Evolutionary conservation across 2,888 invertebrate genomes (phyloP), one percentile per base, ranked within the genome.

Genomic region (Theretra japonica): DNA sequence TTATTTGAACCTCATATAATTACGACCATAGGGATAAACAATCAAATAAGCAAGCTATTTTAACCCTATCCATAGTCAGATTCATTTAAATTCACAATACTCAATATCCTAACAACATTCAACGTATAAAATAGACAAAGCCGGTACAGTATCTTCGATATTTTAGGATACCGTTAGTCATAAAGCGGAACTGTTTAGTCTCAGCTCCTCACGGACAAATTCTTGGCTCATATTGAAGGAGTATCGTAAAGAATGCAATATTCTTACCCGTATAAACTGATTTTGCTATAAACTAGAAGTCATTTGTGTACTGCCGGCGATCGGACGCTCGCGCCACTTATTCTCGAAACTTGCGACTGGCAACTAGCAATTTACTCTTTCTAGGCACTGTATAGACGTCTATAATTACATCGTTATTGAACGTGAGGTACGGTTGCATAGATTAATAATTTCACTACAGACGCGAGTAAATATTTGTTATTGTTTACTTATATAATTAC

Each of bases 121-220:
- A 1, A 25, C 23, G 2, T 53, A 17, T 15, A 17, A 58, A 11
- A 15, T 23, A 58, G 25, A 15, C 15, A 23, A 58, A 25, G 17
- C 5, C 4, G 5, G 8, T 23, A 58, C 17, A 25, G 4, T 5
- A 28, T 23, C 33, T 33, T n/a, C 21, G 41, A 21, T n/a, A 41
- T 62, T 41, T 33, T 21, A 33, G 33, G 23, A 33, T 84, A 87
- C 84, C 82, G 83, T 77, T 77, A 75, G 80, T 88, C 89, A 83
- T 90, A 89, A 90, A 90, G 83, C 79, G 80, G 78, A 80, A 81
- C 76, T 80, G 85, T 86, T 83, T 84, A 84, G 83, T 88, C 87
- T 87, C 85, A 75, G 84, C 83, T 81, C 80, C 75, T 76, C 83
- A 85, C 85, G 85, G 86, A 88, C 88, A 88, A 88, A 88, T 88